phyloP scores from a whole-genome alignment of 2,113 vertebrate genomes.

The Peromyscus leucopus region DNA sequence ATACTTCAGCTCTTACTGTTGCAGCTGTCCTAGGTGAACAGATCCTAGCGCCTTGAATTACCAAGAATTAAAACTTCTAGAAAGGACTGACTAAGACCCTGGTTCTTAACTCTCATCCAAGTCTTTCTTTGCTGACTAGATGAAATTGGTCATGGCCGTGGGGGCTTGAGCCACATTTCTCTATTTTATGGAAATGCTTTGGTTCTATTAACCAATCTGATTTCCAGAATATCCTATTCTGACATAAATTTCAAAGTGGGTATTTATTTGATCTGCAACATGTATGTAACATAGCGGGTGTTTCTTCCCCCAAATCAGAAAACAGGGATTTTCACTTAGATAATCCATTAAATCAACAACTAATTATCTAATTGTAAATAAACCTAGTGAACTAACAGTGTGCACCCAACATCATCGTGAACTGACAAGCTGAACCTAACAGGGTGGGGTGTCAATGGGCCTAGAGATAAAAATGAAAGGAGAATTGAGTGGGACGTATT shows the following conservation, averaged over 20 bases:
- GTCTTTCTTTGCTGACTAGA: neutral
- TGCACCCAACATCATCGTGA: neutral
- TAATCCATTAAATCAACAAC: neutral
- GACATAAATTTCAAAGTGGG: conserved; percentile 38
- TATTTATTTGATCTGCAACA: conserved; percentile 26
- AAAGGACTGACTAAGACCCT: neutral
- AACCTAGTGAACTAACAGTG: neutral
- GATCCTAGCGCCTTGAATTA: neutral
- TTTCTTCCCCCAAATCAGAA: conserved; percentile 14
- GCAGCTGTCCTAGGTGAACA: neutral
- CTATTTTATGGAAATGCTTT: conserved; percentile 23
- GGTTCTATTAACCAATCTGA: neutral
- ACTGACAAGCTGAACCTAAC: neutral
- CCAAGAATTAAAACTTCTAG: neutral
- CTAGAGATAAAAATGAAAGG: neutral
- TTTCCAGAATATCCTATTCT: neutral
- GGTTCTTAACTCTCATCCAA: neutral
- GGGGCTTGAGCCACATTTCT: neutral
- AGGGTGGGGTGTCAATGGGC: neutral
- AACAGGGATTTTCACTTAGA: conserved; percentile 26
- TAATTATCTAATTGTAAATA: neutral
- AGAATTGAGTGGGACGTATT: neutral
- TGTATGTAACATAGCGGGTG: neutral
- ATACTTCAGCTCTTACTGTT: neutral
- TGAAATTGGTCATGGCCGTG: neutral